These are phyloP conservation scores for Pterocles orientalis DNA, from an alignment of 2,113 vertebrate species.

Conservation along the genomic window DNA sequence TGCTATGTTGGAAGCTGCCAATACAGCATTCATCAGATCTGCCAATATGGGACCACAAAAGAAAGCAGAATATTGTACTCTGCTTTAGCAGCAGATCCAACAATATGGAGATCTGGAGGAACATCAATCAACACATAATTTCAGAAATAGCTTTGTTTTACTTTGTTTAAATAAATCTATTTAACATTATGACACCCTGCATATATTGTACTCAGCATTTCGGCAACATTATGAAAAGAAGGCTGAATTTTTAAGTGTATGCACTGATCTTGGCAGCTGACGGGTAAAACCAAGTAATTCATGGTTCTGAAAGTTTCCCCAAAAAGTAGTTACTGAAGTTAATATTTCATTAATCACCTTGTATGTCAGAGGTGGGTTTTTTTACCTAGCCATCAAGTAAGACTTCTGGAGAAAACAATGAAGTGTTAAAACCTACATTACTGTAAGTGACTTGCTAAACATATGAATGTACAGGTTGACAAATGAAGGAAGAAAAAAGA, in stretches of 20 bases:
- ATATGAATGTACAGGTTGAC: conserved; percentile 47
- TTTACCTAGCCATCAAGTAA: background rate
- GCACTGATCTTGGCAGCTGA: background rate
- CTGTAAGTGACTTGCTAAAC: conserved; percentile 31
- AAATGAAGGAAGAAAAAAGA: conserved; percentile 38
- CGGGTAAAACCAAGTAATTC: conserved; percentile 37
- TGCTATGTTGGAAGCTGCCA: background rate
- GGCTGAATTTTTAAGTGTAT: conserved; percentile 13
- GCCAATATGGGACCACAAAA: background rate
- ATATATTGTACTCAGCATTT: background rate
- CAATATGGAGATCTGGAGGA: background rate
- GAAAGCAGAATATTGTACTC: background rate
- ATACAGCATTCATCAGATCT: background rate
- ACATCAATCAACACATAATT: conserved; percentile 16
- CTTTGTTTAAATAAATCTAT: conserved; percentile 21
- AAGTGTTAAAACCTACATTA: conserved; percentile 19
- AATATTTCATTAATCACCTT: conserved; percentile 61
- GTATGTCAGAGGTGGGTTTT: background rate
- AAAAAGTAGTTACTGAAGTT: conserved; percentile 33
- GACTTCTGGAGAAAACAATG: conserved; percentile 49
- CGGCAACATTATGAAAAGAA: background rate
- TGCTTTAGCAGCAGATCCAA: background rate
- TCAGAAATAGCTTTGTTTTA: conserved; percentile 19
- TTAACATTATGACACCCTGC: conserved; percentile 10
- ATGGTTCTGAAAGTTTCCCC: background rate